Base-by-base conservation (phyloP, 2,888 invertebrate genomes). In the Drosophila meridiana region DNA sequence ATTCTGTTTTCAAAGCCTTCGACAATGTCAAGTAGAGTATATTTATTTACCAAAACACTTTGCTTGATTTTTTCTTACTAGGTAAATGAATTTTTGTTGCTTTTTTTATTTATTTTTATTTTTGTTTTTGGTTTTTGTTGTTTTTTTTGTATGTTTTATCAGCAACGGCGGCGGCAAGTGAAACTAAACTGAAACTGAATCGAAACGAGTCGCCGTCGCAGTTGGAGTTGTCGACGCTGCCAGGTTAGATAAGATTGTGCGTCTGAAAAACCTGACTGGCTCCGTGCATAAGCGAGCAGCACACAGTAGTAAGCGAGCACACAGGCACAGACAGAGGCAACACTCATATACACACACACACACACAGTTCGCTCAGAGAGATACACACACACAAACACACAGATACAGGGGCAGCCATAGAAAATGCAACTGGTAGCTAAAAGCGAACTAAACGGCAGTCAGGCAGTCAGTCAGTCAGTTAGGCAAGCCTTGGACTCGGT, bases 231-330 rank as follows among this genome's bases (percentile, higher is more conserved):
- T 72, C 66, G 83, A 61, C 72, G 65, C 71, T 76, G 86, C 76
- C 86, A 86, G 73, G 87, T 90, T 86, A 89, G 87, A 87, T 87
- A 87, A 87, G 87, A 90, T 90, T 90, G 87, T 90, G 84, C 75
- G 77, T 86, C 80, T 86, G 76, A 80, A 88, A 88, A 88, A 88
- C 87, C 83, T 76, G 89, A 80, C 89, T 84, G 69, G 42, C 42
- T 76, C 61, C 73, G 74, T 73, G 81, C 50, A 34, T 74, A 71
- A 78, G 85, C 69, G 71, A 84, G 38, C 38, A 85, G 50, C 86
- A 68, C 40, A 61, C 68, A 53, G 66, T 67, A 85, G 86, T 87
- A 73, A 69, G 73, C 69, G 78, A 61, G 59, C 56, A 67, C 52
- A 59, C 36, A 63, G 30, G 66, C 14, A 30, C 8, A 40, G 5